phyloP scores from a whole-genome alignment of 2,888 invertebrate genomes.

The Tanypteryx hageni region DNA sequence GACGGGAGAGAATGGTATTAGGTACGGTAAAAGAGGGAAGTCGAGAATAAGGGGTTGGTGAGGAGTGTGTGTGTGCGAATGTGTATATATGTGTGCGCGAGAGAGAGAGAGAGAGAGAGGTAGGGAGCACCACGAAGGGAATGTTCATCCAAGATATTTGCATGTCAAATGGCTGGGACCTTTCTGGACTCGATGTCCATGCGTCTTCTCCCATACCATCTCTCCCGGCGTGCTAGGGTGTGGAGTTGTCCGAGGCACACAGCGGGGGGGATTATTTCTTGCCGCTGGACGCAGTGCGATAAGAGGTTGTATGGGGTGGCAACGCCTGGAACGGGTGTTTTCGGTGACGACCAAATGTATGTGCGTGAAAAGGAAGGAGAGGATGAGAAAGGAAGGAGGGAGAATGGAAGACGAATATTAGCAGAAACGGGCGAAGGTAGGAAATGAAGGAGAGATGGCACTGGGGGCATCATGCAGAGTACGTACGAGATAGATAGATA shows the following conservation, averaged over 20 bases:
- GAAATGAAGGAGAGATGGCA: neutral
- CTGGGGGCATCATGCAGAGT: neutral
- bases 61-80: too few relatives aligned
- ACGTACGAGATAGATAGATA: neutral
- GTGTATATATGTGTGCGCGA: neutral
- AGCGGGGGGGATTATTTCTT: neutral
- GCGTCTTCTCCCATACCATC: conserved; percentile 26
- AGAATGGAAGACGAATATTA: neutral
- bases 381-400: neutral
- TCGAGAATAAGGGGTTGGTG: conserved; percentile 12
- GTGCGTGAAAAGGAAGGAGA: neutral
- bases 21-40: conserved; percentile 10
- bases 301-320: neutral
- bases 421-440: neutral
- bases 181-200: conserved; percentile 35
- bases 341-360: conserved; percentile 19
- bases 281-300: neutral
- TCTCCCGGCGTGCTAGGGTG: conserved; percentile 3
- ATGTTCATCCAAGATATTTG: conserved; percentile 32
- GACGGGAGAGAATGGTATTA: conserved; percentile 1
- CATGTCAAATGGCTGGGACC: conserved; percentile 35
- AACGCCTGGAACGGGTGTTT: conserved; percentile 24
- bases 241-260: conserved; percentile 17
- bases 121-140: conserved; percentile 21
- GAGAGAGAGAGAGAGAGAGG: neutral